These are phyloP conservation scores for Cataglyphis livida DNA, from an alignment of 2,888 invertebrate species.

Conservation along the genomic window DNA sequence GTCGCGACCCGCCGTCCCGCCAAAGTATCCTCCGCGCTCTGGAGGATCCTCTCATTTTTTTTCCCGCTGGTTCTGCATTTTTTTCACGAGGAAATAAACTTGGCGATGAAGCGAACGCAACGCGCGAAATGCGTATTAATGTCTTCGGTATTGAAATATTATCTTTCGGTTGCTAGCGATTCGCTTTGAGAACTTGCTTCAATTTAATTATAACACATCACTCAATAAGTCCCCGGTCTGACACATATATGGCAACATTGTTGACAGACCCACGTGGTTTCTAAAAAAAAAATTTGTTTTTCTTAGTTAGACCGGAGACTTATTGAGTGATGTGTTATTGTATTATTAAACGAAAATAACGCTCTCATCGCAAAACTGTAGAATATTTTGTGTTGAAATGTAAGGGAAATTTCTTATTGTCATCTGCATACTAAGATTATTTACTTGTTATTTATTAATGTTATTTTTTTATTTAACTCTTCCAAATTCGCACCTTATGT, in stretches of 20 bases:
- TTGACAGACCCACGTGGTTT: too few species aligned
- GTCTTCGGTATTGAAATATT: background rate
- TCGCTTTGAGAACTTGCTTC: background rate
- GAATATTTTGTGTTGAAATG: background rate
- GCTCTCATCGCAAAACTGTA: background rate
- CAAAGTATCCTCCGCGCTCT: conserved; percentile 51
- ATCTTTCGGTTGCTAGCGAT: background rate
- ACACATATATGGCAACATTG: too few species aligned
- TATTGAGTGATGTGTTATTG: too few species aligned
- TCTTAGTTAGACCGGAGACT: too few species aligned
- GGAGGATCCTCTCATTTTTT: conserved; percentile 45
- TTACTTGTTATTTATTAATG: background rate
- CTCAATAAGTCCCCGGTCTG: too few species aligned
- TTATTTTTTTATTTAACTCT: background rate
- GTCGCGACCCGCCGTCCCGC: conserved; percentile 26
- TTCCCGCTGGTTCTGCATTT: conserved; percentile 23
- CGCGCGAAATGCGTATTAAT: conserved; percentile 5
- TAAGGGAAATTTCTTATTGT: background rate
- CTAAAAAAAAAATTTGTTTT: too few species aligned
- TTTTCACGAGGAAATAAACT: conserved; percentile 26
- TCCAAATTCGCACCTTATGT: background rate
- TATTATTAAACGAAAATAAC: background rate
- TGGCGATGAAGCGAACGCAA: background rate
- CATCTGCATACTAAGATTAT: background rate
- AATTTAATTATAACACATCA: background rate